Evolutionary conservation across 2,797 vertebrate genomes (phyloP).

Genomic region (Coranthus polyacanthus): DNA sequence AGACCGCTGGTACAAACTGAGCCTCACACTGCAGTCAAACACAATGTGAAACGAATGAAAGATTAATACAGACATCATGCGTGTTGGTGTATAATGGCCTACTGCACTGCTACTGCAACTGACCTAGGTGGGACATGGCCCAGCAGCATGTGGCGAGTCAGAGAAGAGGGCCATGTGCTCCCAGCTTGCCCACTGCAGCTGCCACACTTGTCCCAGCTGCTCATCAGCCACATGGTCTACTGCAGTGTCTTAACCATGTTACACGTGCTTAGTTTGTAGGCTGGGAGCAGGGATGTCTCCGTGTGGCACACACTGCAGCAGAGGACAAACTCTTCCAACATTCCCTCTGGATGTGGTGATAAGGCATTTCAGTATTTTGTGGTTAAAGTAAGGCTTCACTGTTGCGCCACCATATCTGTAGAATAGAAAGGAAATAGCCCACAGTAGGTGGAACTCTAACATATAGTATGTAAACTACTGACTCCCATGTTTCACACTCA

Average conservation of each 20-base stretch:
- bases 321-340: background rate
- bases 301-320: background rate
- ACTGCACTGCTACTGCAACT: slow-evolving; percentile 15
- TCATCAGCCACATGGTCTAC: slow-evolving; percentile 55
- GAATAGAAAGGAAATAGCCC: background rate
- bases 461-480: background rate
- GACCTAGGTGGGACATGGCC: slow-evolving; percentile 35
- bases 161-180: slow-evolving; percentile 64
- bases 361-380: too few relatives aligned
- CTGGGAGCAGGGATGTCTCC: slow-evolving; percentile 3
- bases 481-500: slow-evolving; percentile 23
- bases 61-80: too few relatives aligned
- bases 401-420: background rate
- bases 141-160: slow-evolving; percentile 60
- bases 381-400: too few relatives aligned
- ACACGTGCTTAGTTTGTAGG: slow-evolving; percentile 7
- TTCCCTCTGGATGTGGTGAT: too few relatives aligned
- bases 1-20: slow-evolving; percentile 1
- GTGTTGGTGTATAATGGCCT: background rate
- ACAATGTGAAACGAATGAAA: too few relatives aligned
- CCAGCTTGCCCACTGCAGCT: slow-evolving; percentile 64
- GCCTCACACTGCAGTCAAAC: background rate
- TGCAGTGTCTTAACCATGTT: slow-evolving; percentile 38
- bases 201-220: slow-evolving; percentile 69
- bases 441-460: background rate